Conservation (phyloP, 2,113 vertebrate genomes). For the Xyliphius kryptos region DNA sequence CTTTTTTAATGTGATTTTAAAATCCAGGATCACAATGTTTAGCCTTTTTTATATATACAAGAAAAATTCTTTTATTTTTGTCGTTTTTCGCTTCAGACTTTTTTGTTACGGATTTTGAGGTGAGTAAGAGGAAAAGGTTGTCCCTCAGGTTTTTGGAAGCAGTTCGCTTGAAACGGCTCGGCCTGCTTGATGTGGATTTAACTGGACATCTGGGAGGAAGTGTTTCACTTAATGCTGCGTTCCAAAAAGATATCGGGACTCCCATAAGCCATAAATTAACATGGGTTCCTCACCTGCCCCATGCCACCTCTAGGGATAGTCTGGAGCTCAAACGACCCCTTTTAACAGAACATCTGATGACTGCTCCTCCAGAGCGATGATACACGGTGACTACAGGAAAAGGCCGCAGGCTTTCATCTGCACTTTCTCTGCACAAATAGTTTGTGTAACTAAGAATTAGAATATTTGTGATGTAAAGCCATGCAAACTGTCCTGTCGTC, state of each 20-base stretch:
- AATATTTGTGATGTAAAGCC: conserved; percentile 21
- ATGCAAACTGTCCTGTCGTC: conserved; percentile 3
- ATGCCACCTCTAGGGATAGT: conserved; percentile 11
- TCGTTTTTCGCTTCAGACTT: neutral
- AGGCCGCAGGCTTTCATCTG: conserved; percentile 15
- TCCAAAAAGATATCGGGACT: conserved; percentile 36
- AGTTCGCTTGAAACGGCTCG: conserved; percentile 25
- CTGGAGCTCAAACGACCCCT: conserved; percentile 6
- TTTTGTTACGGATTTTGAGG: conserved; percentile 25
- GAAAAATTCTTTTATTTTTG: too few relatives aligned
- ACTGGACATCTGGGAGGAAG: conserved; percentile 50
- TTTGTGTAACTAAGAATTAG: conserved; percentile 31
- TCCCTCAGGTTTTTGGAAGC: conserved; percentile 26
- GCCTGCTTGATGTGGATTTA: conserved; percentile 44
- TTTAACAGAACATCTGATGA: conserved; percentile 16
- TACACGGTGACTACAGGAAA: conserved; percentile 19
- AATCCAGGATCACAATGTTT: too few relatives aligned
- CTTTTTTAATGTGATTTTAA: conserved; percentile 2
- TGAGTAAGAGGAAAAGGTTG: neutral
- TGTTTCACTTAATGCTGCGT: conserved; percentile 42
- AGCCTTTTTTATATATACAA: too few relatives aligned
- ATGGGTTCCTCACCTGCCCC: conserved; percentile 47
- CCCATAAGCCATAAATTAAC: conserved; percentile 42
- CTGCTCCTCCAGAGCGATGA: conserved; percentile 17
- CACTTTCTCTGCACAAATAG: conserved; percentile 7